Base-by-base conservation (phyloP, 2,888 invertebrate species). In the Apamea epomidion region DNA sequence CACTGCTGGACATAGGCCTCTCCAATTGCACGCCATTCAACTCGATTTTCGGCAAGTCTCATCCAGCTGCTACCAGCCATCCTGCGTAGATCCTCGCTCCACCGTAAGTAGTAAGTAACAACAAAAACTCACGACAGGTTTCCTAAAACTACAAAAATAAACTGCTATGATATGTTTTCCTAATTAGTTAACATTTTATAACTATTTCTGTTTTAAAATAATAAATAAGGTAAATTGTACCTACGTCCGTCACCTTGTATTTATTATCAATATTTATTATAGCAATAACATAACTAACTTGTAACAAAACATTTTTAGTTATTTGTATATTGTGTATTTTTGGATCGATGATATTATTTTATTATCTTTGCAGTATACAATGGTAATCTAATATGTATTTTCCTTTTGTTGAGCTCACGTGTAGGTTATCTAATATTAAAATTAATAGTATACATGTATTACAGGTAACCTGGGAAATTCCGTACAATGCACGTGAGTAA, bases 301-400 rank as follows among this genome's bases (percentile, higher is more conserved):
- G 5, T 32, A 18, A 68, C 25, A 48, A 12, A 69, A n/a, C 10
- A 14, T 25, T 32, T 73, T 64, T 32, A 32, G 18, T 18, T 32
- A 74, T 14, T 74, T 74, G 5, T 42, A 18, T n/a, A 72, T 10
- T 29, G 0, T 54, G 21, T 71, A 81, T 72, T 67, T 72, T 42
- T 69, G 32, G 7, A 64, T 67, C 4, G 16, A 67, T 82, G 14
- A n/a, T 82, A 25, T 32, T 81, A 62, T 32, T 79, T 45, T 48
- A 58, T 76, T 69, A 64, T 68, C 37, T 82, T 76, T 51, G 29
- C 51, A 16, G 3, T 29, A 5, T 5, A 3, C 6, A 29, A 54
- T 70, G 18, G 0, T 29, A 42, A 54, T 67, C 4, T 21, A 45
- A 42, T 60, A 4, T 60, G 10, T 16, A 32, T 25, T 67, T 64